These are phyloP conservation scores for Trachelus stipa DNA, from an alignment of 2,888 invertebrate species.

Conservation along the genomic window DNA sequence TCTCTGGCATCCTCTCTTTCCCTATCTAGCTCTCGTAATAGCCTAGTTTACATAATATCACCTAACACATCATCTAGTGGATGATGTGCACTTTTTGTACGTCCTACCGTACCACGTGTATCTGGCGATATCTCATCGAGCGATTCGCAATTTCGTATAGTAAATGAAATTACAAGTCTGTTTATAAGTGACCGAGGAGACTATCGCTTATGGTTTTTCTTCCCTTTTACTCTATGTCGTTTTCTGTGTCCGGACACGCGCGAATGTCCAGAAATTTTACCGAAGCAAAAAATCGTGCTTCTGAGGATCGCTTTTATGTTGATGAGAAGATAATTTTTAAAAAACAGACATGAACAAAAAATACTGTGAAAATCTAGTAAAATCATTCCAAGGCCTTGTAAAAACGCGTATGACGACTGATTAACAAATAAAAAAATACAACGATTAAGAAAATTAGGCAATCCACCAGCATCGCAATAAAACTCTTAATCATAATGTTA, in stretches of 20 bases:
- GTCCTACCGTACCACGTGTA: neutral
- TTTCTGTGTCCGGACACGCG: conserved; percentile 13
- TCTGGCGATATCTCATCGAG: neutral
- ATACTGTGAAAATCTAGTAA: neutral
- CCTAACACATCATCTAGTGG: conserved; percentile 11
- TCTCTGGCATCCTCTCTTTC: neutral
- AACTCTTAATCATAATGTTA: neutral
- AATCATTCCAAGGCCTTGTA: neutral
- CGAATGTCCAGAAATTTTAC: neutral
- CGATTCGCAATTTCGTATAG: neutral
- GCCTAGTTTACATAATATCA: conserved; percentile 19
- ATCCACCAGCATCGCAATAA: neutral
- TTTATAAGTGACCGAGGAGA: neutral
- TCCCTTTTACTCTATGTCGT: neutral
- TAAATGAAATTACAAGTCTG: neutral
- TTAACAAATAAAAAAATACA: neutral
- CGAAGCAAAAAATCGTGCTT: neutral
- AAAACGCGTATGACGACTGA: neutral
- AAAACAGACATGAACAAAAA: neutral
- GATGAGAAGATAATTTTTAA: neutral
- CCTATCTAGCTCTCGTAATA: conserved; percentile 1
- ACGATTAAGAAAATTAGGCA: neutral
- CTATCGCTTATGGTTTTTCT: neutral
- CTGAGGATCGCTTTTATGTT: neutral
- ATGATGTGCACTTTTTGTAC: neutral